phyloP scores from a whole-genome alignment of 2,888 invertebrate species.

The Lacanobia wlatinum region DNA sequence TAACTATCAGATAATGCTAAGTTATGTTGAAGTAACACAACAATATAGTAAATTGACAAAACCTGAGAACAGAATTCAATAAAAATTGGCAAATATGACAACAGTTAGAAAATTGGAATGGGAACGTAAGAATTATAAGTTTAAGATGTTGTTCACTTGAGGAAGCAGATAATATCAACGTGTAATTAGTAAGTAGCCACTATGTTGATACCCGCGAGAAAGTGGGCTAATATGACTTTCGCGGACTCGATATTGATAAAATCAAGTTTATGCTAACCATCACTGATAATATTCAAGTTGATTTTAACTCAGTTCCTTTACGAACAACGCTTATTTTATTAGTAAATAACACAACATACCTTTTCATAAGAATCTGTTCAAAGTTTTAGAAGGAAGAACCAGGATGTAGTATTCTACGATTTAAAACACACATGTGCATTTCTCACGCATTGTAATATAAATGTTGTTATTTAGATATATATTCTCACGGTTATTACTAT shows the following conservation, averaged over 20 bases:
- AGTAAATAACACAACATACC: conserved; percentile 73
- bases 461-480: conserved; percentile 73
- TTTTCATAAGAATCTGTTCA: conserved; percentile 62
- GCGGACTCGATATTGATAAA: conserved; percentile 41
- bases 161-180: conserved; percentile 31
- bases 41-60: conserved; percentile 2
- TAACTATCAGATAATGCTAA: conserved; percentile 4
- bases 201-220: conserved; percentile 64
- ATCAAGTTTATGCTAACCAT: conserved; percentile 8
- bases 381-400: conserved; percentile 67
- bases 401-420: conserved; percentile 67
- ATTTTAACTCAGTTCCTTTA: conserved; percentile 32
- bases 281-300: conserved; percentile 2
- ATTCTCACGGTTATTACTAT: conserved; percentile 83
- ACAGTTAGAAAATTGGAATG: not conserved
- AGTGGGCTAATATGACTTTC: conserved; percentile 72
- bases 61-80: conserved; percentile 9
- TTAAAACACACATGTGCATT: conserved; percentile 74
- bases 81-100: not conserved
- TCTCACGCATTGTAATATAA: conserved; percentile 80
- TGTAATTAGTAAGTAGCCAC: conserved; percentile 45
- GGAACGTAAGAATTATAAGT: conserved; percentile 10
- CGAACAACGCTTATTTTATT: conserved; percentile 41
- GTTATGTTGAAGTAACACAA: conserved; percentile 5
- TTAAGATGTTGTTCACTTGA: conserved; percentile 7